Evolutionary conservation across 2,113 vertebrate species (phyloP), one percentile per base, ranked within the genome.

Genomic region (Puntigrus tetrazona): DNA sequence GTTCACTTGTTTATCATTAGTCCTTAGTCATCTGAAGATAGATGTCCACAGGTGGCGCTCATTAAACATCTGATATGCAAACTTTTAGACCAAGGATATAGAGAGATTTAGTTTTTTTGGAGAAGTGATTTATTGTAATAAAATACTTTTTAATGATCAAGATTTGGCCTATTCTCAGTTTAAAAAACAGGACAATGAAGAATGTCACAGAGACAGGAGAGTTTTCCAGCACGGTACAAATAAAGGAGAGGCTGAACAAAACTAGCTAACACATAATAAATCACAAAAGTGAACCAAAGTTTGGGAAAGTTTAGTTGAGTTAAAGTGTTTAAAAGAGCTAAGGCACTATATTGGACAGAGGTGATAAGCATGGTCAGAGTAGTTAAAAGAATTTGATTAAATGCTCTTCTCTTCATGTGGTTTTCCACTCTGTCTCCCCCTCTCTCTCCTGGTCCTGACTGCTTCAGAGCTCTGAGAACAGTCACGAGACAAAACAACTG

Each of bases 401-500:
- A 59, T 0, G 76, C 76, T 61, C 76, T 52, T 59, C 52, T 78
- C 76, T 78, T 78, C 76, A 8, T 78, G 20, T 25, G 20, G n/a
- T 41, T 78, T 61, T 78, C 52, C 76, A 38, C 69, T 70, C 7
- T 70, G 1, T 38, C 5, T 75, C 73, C 18, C 16, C 16, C 14
- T 50, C 16, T 76, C n/a, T 31, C 74, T 76, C 45, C 74, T 76
- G 47, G 74, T 52, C 47, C 74, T 8, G 74, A 52, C 73, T 75
- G 41, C 27, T 75, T 75, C 43, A 76, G 73, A 75, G 72, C 34
- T 38, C 67, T 41, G 67, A 72, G 67, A 43, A 43, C 41, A 43
- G 34, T 9, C 1, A 41, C 22, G 4, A 22, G 7, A 0, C 1
- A 72, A 22, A 72, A 72, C 67, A 41, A 5, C 67, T 41, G 20